These are phyloP conservation scores for Diorhabda carinulata DNA, from an alignment of 1,140 invertebrate species.

Conservation along the genomic window DNA sequence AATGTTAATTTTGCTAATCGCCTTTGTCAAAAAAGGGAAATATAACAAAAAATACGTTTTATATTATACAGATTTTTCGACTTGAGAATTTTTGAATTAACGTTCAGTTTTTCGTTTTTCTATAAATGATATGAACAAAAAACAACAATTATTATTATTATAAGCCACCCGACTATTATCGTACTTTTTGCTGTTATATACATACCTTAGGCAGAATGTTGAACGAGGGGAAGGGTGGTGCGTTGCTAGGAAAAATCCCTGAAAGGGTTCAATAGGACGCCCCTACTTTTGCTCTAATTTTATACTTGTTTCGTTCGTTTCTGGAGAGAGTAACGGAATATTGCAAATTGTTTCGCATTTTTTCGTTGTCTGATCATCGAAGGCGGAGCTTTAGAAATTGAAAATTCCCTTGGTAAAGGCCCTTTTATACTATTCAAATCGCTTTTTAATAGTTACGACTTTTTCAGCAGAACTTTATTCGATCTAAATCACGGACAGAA, in stretches of 20 bases:
- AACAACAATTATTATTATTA: too few relatives aligned
- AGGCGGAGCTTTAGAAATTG: constrained; percentile 13
- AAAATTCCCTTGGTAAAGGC: constrained; percentile 3
- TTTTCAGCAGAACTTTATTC: neutral
- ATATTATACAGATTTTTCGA: too few relatives aligned
- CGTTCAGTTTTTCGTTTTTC: too few relatives aligned
- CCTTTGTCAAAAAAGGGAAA: too few relatives aligned
- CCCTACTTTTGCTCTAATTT: constrained; percentile 15
- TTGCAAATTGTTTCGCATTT: constrained; percentile 13
- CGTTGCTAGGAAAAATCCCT: constrained; percentile 17
- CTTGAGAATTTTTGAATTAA: too few relatives aligned
- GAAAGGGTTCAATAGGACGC: constrained; percentile 16
- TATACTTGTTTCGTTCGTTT: constrained; percentile 10
- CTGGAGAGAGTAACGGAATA: constrained; percentile 4
- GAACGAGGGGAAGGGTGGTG: constrained; percentile 4
- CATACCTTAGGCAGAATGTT: constrained; percentile 2
- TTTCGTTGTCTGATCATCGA: neutral
- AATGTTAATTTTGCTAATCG: too few relatives aligned
- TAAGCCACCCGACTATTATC: neutral
- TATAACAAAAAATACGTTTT: too few relatives aligned
- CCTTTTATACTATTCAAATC: neutral
- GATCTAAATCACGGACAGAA: too few relatives aligned
- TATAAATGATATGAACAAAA: too few relatives aligned
- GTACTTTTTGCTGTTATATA: constrained; percentile 2
- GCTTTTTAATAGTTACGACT: neutral